Evolutionary conservation across 2,113 vertebrate genomes (phyloP).

Genomic region (Euleptes europaea): DNA sequence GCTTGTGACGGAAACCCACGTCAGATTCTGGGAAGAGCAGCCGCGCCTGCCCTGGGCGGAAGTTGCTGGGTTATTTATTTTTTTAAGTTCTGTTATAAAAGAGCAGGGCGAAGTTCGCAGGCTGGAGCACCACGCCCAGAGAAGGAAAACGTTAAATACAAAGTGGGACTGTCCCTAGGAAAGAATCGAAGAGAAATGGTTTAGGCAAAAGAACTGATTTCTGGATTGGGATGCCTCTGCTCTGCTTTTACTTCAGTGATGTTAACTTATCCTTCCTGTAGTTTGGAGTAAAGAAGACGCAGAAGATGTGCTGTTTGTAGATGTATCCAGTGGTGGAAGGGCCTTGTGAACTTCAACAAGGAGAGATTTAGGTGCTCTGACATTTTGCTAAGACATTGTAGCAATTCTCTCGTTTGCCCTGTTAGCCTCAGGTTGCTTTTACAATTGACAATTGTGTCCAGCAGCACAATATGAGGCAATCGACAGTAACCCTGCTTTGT

Average conservation of each 20-base stretch:
- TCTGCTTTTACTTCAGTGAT: neutral
- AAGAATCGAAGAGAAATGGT: no score
- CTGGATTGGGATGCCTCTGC: neutral
- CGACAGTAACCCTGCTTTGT: no score
- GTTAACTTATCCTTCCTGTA: fast-evolving
- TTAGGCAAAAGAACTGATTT: neutral
- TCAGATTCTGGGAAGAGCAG: neutral
- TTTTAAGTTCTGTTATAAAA: neutral
- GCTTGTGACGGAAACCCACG: no score
- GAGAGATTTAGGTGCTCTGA: neutral
- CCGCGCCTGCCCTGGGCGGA: neutral
- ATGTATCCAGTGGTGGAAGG: no score
- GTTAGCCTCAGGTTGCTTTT: neutral
- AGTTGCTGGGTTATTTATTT: neutral
- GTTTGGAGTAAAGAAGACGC: no score
- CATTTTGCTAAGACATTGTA: neutral
- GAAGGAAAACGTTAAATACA: no score
- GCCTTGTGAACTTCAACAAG: no score
- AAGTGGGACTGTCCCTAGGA: neutral
- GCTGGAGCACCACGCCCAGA: neutral
- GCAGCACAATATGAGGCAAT: neutral
- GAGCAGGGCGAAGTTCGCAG: fast-evolving
- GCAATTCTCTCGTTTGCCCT: neutral
- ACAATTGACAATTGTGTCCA: neutral
- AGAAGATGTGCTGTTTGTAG: no score